These are phyloP conservation scores for Tetranychus truncatus DNA, from an alignment of 2,888 invertebrate genomes.

Conservation along the genomic window DNA sequence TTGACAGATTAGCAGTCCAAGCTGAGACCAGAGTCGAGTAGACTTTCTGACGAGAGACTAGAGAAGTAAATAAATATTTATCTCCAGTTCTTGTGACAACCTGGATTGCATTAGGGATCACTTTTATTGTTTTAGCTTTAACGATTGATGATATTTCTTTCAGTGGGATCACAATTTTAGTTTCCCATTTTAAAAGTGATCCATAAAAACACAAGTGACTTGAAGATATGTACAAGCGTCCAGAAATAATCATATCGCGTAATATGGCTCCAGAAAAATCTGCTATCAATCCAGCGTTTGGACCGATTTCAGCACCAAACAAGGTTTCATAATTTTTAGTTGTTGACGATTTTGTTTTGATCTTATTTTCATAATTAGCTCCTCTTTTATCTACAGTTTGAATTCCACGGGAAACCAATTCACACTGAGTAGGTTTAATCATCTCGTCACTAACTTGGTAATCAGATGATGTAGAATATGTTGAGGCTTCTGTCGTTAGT, in stretches of 20 bases:
- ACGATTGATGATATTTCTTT: conserved; percentile 80
- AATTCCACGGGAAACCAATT: too few relatives aligned
- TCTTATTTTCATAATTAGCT: too few relatives aligned
- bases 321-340: not conserved
- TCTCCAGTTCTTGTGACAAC: conserved; percentile 54
- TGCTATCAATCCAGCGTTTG: conserved; percentile 17
- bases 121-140: conserved; percentile 73
- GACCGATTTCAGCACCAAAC: not conserved
- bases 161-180: conserved; percentile 61
- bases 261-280: conserved; percentile 95
- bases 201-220: conserved; percentile 92
- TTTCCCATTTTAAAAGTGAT: conserved; percentile 93
- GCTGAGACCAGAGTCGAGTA: conserved; percentile 38
- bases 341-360: too few relatives aligned
- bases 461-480: too few relatives aligned
- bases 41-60: conserved; percentile 78
- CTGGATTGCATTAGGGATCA: conserved; percentile 90
- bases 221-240: conserved; percentile 82
- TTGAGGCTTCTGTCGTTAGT: too few relatives aligned
- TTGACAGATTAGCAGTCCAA: not conserved
- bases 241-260: conserved; percentile 85
- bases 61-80: conserved; percentile 82
- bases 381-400: too few relatives aligned
- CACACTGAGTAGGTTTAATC: too few relatives aligned
- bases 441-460: too few relatives aligned